Evolutionary conservation across 2,888 invertebrate species (phyloP).

Genomic region (Argyra leucocephala): DNA sequence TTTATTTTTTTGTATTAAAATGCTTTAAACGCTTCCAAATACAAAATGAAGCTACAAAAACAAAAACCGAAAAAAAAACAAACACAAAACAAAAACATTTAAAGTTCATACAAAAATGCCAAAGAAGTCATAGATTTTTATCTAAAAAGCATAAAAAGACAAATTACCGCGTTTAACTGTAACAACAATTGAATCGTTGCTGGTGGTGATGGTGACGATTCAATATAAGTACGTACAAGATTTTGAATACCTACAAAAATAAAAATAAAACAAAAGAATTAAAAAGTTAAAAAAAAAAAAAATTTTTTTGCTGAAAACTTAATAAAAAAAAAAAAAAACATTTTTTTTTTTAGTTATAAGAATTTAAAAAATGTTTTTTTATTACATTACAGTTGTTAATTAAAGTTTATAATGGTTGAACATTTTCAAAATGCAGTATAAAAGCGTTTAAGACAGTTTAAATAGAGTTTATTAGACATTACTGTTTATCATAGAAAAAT

Average conservation of each 20-base stretch:
- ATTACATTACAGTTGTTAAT: no score
- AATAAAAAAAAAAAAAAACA: neutral
- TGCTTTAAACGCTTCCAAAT: neutral
- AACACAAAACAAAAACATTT: neutral
- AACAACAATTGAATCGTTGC: no score
- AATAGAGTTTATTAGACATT: no score
- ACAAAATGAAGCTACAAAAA: neutral
- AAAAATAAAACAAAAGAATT: neutral
- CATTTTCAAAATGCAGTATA: no score
- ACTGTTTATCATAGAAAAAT: no score
- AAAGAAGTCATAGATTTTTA: conserved; percentile 4
- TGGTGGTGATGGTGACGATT: no score
- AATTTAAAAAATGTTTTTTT: neutral
- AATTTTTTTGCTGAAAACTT: neutral
- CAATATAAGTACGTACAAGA: neutral
- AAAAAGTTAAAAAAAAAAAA: neutral
- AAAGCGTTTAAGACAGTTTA: no score
- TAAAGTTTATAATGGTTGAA: no score
- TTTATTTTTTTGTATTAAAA: neutral
- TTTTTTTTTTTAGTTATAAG: neutral
- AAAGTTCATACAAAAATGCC: neutral
- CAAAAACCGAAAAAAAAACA: neutral
- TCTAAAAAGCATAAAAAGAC: neutral
- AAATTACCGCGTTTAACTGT: neutral
- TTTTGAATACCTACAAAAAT: neutral